Conservation (phyloP, 2,113 vertebrate species). For the Rhea pennata region DNA sequence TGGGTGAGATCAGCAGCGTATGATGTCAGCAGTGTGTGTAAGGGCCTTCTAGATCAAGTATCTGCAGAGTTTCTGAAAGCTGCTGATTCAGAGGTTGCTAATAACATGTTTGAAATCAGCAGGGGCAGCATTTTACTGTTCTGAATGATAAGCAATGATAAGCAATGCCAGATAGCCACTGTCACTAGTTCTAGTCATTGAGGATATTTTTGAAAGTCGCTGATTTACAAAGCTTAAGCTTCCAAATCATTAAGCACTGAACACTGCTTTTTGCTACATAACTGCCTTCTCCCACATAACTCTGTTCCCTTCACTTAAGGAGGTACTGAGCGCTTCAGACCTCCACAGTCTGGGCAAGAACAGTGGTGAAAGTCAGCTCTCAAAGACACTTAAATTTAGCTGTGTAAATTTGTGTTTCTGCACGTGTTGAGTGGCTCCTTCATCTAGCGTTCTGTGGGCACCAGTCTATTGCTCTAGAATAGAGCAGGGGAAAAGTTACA, state of each 20-base stretch:
- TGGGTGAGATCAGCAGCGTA: neutral
- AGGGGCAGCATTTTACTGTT: neutral
- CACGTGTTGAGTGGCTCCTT: neutral
- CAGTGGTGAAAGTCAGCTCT: neutral
- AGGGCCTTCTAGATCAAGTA: neutral
- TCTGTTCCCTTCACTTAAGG: neutral
- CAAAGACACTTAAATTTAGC: neutral
- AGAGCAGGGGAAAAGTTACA: neutral
- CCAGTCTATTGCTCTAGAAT: too few relatives aligned
- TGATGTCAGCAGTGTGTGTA: neutral
- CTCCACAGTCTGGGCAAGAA: rapidly evolving
- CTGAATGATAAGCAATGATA: neutral
- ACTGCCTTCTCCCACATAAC: neutral
- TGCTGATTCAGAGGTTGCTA: neutral
- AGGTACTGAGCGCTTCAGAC: neutral
- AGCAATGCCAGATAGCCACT: neutral
- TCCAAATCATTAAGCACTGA: neutral
- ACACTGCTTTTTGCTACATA: neutral
- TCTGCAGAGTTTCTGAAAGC: neutral
- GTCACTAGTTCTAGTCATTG: neutral
- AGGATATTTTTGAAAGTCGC: neutral
- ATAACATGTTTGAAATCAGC: neutral
- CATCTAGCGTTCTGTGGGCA: too few relatives aligned
- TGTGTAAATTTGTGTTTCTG: rapidly evolving
- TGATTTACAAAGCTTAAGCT: neutral